phyloP scores from a whole-genome alignment of 2,113 vertebrate genomes.

The Elaphurus davidianus region DNA sequence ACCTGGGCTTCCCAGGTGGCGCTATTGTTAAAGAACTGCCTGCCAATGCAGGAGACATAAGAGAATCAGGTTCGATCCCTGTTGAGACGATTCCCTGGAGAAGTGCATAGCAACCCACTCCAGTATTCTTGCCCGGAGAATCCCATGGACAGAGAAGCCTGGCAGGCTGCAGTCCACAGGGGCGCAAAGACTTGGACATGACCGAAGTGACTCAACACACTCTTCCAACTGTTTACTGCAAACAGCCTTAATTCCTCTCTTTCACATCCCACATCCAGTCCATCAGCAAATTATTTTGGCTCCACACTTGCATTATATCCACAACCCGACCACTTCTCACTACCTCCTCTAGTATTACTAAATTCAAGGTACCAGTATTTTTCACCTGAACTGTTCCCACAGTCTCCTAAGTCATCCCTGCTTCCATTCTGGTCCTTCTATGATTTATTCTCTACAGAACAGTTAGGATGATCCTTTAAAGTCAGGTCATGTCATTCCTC shows the following conservation, averaged over 20 bases:
- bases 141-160: not conserved
- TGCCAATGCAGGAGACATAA: not conserved
- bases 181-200: not conserved
- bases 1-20: not conserved
- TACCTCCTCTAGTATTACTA: not conserved
- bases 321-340: not conserved
- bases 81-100: not conserved
- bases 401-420: not conserved
- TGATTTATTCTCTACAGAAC: not conserved
- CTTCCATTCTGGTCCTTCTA: not conserved
- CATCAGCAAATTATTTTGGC: not conserved
- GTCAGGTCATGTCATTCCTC: not conserved
- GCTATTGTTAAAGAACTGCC: not conserved
- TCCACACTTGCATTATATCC: not conserved
- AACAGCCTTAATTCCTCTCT: not conserved
- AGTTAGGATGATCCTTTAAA: not conserved
- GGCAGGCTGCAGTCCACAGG: not conserved
- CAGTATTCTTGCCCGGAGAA: not conserved
- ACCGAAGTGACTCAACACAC: not conserved
- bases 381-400: not conserved
- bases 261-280: not conserved
- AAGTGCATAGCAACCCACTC: not conserved
- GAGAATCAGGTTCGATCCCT: not conserved
- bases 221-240: not conserved
- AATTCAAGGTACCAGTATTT: not conserved